Percentiles rank a stretch among this genome's conserved stretches.
These are phyloP conservation scores for Axis porcinus DNA, from an alignment of 2,113 vertebrate genomes.

Conservation along the genomic window DNA sequence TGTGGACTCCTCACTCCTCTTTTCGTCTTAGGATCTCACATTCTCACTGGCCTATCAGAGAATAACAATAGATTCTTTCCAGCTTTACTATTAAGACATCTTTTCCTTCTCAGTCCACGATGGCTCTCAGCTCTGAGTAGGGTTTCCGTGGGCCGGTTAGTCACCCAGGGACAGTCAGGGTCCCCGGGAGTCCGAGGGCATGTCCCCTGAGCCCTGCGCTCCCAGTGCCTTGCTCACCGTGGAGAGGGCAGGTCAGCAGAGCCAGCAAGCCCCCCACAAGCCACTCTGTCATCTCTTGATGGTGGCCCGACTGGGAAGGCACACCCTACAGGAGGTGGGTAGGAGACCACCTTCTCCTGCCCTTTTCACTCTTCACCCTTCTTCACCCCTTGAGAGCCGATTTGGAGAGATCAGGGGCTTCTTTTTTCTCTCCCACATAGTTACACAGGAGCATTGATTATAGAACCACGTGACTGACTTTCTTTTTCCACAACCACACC, in stretches of 20 bases:
- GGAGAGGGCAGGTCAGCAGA: background rate
- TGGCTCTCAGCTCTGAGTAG: background rate
- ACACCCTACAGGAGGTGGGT: background rate
- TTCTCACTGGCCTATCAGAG: background rate
- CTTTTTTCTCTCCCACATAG: background rate
- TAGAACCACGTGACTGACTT: background rate
- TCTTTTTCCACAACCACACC: background rate
- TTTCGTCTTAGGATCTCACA: background rate
- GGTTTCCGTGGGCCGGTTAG: background rate
- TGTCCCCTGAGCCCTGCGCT: too few species aligned
- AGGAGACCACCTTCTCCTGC: background rate
- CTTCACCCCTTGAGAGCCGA: background rate
- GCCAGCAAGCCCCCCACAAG: fast-evolving
- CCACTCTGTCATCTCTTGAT: background rate
- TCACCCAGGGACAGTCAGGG: background rate
- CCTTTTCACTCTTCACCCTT: background rate
- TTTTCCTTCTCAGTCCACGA: background rate
- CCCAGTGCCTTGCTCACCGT: background rate
- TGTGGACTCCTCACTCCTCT: background rate
- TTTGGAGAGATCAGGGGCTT: background rate
- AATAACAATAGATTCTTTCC: background rate
- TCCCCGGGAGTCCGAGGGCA: background rate
- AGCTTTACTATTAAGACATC: background rate
- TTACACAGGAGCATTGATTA: background rate
- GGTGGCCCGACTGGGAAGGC: background rate